These are phyloP conservation scores for Tylochromis polylepis DNA, from an alignment of 2,113 vertebrate genomes.

Conservation along the genomic window DNA sequence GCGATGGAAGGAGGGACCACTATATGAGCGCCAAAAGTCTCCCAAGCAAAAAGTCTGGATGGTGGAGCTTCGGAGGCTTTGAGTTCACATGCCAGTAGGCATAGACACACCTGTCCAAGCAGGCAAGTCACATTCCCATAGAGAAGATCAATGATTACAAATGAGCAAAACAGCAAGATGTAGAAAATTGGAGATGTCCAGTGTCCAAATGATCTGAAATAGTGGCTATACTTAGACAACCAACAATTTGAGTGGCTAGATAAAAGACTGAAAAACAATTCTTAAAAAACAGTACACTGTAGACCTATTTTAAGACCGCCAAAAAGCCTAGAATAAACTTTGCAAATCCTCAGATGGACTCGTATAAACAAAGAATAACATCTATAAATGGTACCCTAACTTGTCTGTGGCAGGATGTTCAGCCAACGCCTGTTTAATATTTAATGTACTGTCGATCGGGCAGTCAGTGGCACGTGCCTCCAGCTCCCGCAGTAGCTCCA, in stretches of 20 bases:
- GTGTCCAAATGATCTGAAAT: neutral
- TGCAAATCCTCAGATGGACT: neutral
- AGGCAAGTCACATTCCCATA: slow-evolving; percentile 29
- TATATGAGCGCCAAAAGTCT: slow-evolving; percentile 65
- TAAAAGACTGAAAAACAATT: neutral
- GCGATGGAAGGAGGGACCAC: slow-evolving; percentile 35
- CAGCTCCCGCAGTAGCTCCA: neutral
- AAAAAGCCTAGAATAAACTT: neutral
- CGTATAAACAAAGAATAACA: neutral
- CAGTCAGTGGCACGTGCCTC: neutral
- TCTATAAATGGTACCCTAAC: neutral
- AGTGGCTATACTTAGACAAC: neutral
- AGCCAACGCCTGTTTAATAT: neutral
- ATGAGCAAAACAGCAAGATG: slow-evolving; percentile 21
- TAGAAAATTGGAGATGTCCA: neutral
- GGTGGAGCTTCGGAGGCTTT: slow-evolving; percentile 42
- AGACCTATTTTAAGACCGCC: neutral
- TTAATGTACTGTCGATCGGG: neutral
- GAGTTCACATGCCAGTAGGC: slow-evolving; percentile 55
- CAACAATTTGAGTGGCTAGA: neutral
- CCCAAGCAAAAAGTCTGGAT: slow-evolving; percentile 53
- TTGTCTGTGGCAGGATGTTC: neutral
- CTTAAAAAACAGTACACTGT: neutral
- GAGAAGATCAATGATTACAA: slow-evolving; percentile 36
- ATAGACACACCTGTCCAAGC: slow-evolving; percentile 58